Evolutionary conservation across 1,140 invertebrate genomes (phyloP), one percentile per base, ranked within the genome.

Genomic region (Hylaeus anthracinus): DNA sequence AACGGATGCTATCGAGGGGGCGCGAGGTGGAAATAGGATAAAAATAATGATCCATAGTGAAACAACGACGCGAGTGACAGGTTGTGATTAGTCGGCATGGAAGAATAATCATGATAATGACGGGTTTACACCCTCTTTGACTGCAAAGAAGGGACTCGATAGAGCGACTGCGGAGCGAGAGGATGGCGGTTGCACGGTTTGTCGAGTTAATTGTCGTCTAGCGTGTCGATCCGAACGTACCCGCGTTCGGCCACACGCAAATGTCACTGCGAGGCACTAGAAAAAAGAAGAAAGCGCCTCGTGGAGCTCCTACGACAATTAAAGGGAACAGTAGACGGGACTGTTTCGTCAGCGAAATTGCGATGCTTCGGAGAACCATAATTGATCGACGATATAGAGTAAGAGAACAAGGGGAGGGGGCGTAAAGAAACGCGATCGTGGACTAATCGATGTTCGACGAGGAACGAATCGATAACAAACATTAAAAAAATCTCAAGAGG

Each of bases 31-130:
- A 14, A 69, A 74, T 26, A 60, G 65, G 65, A 81, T 84, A 84
- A 86, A 84, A 88, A 87, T 90, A 91, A 90, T 81, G 79, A 88
- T 87, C 79, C 81, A 76, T 78, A 88, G 86, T 87, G 89, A 91
- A 90, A 90, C 90, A 91, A 92, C 91, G 89, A 91, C 82, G 87
- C 85, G 83, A 87, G 67, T 76, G 88, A 89, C 90, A 88, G 88
- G 86, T 86, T 84, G 89, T 90, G 89, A 91, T 92, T 92, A 91
- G 81, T 65, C 88, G 81, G 80, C 86, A 87, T 82, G 89, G 90
- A 91, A 92, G 91, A 90, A 92, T 92, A 90, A 91, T 91, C 89
- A 88, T 85, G 90, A 91, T 92, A 92, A 92, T 92, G 90, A 91
- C 80, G 81, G 90, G 88, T 89, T 92, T 91, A 90, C 89, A 91